Evolutionary conservation across 2,797 vertebrate species (phyloP).

Genomic region (Syngnathus rostellatus): DNA sequence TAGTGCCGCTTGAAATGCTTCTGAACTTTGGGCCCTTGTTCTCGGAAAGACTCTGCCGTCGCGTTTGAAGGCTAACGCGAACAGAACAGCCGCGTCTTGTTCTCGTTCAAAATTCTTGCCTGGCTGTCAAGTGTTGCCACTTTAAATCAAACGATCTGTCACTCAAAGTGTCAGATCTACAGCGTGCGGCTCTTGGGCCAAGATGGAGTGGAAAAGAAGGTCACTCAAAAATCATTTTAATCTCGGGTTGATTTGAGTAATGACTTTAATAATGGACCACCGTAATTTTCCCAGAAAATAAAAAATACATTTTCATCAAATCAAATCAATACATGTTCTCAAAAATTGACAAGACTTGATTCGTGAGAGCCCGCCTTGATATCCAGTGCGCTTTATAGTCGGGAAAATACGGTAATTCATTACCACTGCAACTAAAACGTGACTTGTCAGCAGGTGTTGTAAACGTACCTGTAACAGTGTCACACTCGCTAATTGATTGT

Average conservation of each 20-base stretch:
- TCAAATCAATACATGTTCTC: too few species aligned
- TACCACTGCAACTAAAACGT: background rate
- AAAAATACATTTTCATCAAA: too few species aligned
- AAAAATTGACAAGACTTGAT: too few species aligned
- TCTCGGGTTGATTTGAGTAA: conserved; percentile 10
- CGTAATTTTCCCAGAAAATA: too few species aligned
- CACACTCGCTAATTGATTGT: conserved; percentile 6
- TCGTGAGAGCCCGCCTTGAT: too few species aligned
- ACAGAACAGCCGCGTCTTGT: conserved; percentile 8
- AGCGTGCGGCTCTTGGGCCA: background rate
- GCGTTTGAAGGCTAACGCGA: background rate
- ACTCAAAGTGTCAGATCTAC: conserved; percentile 17
- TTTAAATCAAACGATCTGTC: conserved; percentile 26
- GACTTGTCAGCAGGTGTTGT: background rate
- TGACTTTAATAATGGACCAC: background rate
- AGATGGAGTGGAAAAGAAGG: too few species aligned
- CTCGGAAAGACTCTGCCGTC: background rate
- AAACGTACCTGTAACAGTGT: background rate
- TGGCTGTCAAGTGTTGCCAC: conserved; percentile 18
- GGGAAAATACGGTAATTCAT: too few species aligned
- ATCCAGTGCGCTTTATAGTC: too few species aligned
- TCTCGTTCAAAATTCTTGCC: conserved; percentile 19
- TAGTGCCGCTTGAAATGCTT: background rate
- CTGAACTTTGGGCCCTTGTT: background rate
- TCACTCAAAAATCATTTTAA: conserved; percentile 11